These are phyloP conservation scores for Stictonetta naevosa DNA, from an alignment of 2,113 vertebrate species.

Conservation along the genomic window DNA sequence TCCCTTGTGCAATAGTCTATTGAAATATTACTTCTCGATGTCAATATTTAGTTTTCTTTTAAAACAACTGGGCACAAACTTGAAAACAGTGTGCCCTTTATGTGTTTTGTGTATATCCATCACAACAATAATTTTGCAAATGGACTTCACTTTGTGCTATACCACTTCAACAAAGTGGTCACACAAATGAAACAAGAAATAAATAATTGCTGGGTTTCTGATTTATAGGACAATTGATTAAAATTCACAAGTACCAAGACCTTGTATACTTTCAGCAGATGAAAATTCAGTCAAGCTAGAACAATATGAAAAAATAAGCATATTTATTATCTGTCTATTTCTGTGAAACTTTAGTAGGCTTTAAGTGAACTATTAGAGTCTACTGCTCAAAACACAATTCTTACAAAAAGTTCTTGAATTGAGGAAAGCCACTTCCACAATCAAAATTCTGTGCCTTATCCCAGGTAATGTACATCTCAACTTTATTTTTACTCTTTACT, in stretches of 20 bases:
- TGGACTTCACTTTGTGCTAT: not conserved
- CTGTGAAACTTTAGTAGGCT: not conserved
- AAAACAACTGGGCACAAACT: not conserved
- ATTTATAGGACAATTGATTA: not conserved
- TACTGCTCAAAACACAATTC: not conserved
- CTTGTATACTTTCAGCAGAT: not conserved
- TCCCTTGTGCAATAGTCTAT: not conserved
- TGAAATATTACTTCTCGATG: not conserved
- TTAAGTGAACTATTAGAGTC: not conserved
- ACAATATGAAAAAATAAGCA: not conserved
- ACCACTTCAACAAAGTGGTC: not conserved
- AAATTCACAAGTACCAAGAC: not conserved
- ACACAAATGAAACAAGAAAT: not conserved
- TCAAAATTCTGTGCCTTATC: not conserved
- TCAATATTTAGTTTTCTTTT: conserved; percentile 25
- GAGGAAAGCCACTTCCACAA: not conserved
- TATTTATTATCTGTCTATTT: not conserved
- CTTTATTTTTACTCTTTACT: not conserved
- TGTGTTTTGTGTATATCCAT: not conserved
- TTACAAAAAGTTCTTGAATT: not conserved
- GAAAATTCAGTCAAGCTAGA: not conserved
- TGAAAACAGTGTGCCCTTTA: not conserved
- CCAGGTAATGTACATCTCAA: not conserved
- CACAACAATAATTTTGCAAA: not conserved
- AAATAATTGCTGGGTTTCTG: not conserved